phyloP scores from a whole-genome alignment of 2,797 vertebrate genomes.

The Chrysocyon brachyurus region DNA sequence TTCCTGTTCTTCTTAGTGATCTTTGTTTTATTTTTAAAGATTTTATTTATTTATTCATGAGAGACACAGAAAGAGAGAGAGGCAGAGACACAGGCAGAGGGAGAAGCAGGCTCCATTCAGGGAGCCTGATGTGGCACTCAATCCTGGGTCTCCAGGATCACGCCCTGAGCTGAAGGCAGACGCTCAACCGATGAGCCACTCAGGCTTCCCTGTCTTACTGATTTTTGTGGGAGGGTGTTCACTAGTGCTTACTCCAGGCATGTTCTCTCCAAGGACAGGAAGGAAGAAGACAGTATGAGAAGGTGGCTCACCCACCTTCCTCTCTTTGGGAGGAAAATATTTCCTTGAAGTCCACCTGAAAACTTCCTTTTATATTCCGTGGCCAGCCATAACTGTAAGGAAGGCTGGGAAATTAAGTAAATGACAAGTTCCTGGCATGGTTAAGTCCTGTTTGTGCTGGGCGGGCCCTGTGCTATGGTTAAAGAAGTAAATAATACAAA shows the following conservation, averaged over 20 bases:
- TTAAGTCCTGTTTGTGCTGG: neutral
- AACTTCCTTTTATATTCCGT: neutral
- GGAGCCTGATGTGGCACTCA: too few relatives aligned
- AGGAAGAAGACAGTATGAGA: neutral
- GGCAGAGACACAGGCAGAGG: too few relatives aligned
- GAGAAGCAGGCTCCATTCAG: too few relatives aligned
- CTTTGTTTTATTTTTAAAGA: too few relatives aligned
- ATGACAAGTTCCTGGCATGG: neutral
- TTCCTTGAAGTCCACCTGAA: neutral
- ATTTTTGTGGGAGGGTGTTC: neutral
- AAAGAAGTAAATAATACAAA: neutral
- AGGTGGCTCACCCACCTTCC: neutral
- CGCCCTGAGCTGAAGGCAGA: too few relatives aligned
- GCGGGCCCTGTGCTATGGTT: neutral
- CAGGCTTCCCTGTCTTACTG: neutral
- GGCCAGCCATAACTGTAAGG: neutral
- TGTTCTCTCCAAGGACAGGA: neutral
- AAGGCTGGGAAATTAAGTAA: neutral
- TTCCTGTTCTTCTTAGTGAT: neutral
- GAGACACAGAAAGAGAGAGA: too few relatives aligned
- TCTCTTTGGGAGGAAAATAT: neutral
- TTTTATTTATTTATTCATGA: too few relatives aligned
- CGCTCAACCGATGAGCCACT: too few relatives aligned
- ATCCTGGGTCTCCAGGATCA: too few relatives aligned
- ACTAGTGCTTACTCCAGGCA: neutral